phyloP scores from a whole-genome alignment of 2,797 vertebrate species.

The Adelosebastes latens region DNA sequence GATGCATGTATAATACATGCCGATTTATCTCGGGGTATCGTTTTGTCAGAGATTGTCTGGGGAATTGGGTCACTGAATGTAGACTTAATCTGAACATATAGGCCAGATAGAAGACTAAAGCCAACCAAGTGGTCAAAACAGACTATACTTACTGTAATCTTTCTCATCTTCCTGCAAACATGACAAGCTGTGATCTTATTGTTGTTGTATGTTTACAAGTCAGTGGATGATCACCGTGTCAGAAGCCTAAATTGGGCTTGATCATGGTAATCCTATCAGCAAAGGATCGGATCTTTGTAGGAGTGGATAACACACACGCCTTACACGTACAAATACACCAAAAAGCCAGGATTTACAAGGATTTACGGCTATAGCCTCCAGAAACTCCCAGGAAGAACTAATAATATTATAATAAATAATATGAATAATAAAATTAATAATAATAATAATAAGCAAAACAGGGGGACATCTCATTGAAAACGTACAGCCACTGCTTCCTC shows the following conservation, averaged over 20 bases:
- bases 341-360: background rate
- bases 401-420: background rate
- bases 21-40: slow-evolving; percentile 65
- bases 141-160: slow-evolving; percentile 51
- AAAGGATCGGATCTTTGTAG: slow-evolving; percentile 15
- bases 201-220: slow-evolving; percentile 61
- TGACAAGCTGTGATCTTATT: slow-evolving; percentile 61
- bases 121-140: slow-evolving; percentile 60
- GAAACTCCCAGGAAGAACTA: background rate
- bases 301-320: background rate
- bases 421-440: background rate
- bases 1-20: slow-evolving; percentile 60
- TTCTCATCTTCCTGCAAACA: slow-evolving; percentile 42
- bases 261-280: slow-evolving; percentile 62
- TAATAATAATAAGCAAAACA: background rate
- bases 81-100: slow-evolving; percentile 72
- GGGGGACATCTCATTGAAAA: background rate
- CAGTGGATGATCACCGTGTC: slow-evolving; percentile 43
- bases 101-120: slow-evolving; percentile 48
- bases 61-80: slow-evolving; percentile 71
- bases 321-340: slow-evolving; percentile 32
- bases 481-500: background rate
- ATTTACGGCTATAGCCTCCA: background rate
- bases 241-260: slow-evolving; percentile 48
- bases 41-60: slow-evolving; percentile 61